These are phyloP conservation scores for Oreochromis aureus DNA, from an alignment of 2,113 vertebrate species.

Conservation along the genomic window DNA sequence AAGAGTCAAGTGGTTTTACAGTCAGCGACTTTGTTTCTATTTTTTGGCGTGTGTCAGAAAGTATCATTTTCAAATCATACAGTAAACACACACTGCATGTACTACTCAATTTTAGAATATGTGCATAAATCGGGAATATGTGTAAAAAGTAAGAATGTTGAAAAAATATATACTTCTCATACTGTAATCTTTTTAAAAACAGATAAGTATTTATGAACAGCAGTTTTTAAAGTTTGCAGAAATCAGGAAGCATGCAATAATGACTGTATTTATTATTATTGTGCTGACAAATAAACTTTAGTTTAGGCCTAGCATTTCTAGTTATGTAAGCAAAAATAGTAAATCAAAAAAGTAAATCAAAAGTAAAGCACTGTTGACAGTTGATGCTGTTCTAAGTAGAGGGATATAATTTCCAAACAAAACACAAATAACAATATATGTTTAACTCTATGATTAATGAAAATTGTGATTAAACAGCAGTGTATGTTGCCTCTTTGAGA, in stretches of 20 bases:
- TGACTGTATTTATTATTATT: not conserved
- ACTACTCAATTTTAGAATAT: not conserved
- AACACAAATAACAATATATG: not conserved
- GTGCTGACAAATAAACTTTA: not conserved
- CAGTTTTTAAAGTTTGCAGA: not conserved
- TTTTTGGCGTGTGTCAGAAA: not conserved
- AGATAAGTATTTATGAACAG: not conserved
- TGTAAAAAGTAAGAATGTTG: not conserved
- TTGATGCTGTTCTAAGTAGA: not conserved
- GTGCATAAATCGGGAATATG: not conserved
- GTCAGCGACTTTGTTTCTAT: not conserved
- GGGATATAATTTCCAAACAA: not conserved
- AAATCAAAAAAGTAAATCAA: not conserved
- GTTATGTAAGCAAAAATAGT: not conserved
- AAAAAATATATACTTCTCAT: not conserved
- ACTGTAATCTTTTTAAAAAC: not conserved
- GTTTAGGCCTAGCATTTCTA: not conserved
- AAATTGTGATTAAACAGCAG: not conserved
- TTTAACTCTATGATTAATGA: not conserved
- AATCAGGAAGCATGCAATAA: not conserved
- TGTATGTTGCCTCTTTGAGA: not conserved
- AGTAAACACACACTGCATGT: fast-evolving
- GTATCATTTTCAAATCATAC: not conserved
- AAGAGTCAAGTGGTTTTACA: not conserved
- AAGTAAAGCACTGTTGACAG: not conserved